Percentiles rank a stretch among this genome's conserved stretches.
Conservation (phyloP, 2,888 invertebrate species). For the Tenthredo notha region DNA sequence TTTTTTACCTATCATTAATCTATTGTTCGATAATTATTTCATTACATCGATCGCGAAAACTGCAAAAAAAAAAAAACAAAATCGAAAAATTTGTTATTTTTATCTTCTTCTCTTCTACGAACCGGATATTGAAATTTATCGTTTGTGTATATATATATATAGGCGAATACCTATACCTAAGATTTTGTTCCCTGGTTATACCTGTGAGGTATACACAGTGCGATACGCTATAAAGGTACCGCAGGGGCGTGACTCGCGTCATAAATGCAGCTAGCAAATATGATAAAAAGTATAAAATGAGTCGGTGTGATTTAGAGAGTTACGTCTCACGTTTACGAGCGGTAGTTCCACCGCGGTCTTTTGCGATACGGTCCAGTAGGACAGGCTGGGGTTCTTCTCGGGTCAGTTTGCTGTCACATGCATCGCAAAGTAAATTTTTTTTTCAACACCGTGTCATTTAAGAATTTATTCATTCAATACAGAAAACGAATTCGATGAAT, state of each 20-base stretch:
- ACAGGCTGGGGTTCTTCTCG: not conserved
- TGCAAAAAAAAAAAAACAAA: too few relatives aligned
- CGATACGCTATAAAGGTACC: constrained; percentile 44
- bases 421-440: not conserved
- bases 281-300: constrained; percentile 40
- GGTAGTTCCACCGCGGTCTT: constrained; percentile 21
- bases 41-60: not conserved
- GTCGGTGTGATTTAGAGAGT: constrained; percentile 49
- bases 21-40: constrained; percentile 20
- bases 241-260: constrained; percentile 50
- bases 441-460: not conserved
- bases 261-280: constrained; percentile 41
- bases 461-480: too few relatives aligned
- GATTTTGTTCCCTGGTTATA: not conserved
- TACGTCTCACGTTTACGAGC: constrained; percentile 51
- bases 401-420: constrained; percentile 24
- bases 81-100: not conserved
- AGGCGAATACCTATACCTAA: too few relatives aligned
- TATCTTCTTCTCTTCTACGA: not conserved
- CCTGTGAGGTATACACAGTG: not conserved
- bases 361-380: constrained; percentile 10
- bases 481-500: not conserved
- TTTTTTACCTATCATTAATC: constrained; percentile 11
- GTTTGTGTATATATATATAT: too few relatives aligned
- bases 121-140: constrained; percentile 38